Evolutionary conservation across 1,140 invertebrate species (phyloP).

Genomic region (Portunus trituberculatus): DNA sequence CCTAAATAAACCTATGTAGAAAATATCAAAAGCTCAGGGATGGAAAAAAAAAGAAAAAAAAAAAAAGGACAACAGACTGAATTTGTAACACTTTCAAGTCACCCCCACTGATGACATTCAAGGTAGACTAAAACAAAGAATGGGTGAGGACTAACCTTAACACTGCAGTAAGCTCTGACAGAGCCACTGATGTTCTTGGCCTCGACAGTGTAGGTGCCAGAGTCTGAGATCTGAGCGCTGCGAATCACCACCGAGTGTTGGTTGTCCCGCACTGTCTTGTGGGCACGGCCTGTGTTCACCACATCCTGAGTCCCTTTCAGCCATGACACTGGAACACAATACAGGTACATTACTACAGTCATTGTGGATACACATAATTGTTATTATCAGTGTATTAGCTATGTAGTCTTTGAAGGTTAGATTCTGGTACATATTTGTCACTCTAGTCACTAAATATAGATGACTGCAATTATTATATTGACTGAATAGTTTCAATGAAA

Average conservation of each 20-base stretch:
- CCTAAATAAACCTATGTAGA: background rate
- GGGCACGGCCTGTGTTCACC: constrained; percentile 87
- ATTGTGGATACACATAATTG: too few relatives aligned
- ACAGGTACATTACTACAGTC: background rate
- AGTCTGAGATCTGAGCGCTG: constrained; percentile 90
- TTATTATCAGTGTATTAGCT: too few relatives aligned
- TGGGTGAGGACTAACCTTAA: constrained; percentile 84
- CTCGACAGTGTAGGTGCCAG: constrained; percentile 96
- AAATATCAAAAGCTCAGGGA: background rate
- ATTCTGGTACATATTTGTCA: too few relatives aligned
- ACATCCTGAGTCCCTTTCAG: constrained; percentile 93
- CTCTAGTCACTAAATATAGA: too few relatives aligned
- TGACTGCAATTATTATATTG: too few relatives aligned
- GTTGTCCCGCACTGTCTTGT: constrained; percentile 91
- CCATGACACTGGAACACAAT: constrained; percentile 86
- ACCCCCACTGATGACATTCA: too few relatives aligned
- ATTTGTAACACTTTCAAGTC: too few relatives aligned
- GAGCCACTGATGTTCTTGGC: constrained; percentile 94
- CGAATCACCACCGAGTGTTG: constrained; percentile 93
- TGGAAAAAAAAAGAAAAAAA: background rate
- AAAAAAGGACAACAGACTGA: background rate
- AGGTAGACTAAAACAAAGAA: too few relatives aligned
- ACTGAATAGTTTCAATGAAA: too few relatives aligned
- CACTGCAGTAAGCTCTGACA: constrained; percentile 91
- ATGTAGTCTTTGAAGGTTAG: too few relatives aligned